Base-by-base conservation (phyloP, 2,113 vertebrate genomes). In the Peromyscus maniculatus region DNA sequence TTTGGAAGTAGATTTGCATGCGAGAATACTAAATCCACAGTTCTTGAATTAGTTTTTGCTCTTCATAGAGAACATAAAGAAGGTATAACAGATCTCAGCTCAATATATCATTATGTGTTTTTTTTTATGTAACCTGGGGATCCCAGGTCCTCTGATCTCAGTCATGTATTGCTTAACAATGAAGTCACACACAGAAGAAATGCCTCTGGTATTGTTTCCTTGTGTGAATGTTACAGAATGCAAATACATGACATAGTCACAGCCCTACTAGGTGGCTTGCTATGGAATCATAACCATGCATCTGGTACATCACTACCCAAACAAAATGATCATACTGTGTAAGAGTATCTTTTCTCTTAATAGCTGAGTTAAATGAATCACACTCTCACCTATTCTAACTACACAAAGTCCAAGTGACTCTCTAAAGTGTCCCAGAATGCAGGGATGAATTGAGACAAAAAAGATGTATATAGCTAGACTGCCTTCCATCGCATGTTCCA, bases 21-120 rank as follows among this genome's bases (percentile, higher is more conserved):
- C 16, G 64, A 72, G 43, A 89, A 89, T 83, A 66, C 17, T 78
- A 71, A 93, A 88, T 46, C 12, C 26, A 49, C 64, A 46, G 57
- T 22, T 62, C 13, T 77, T 87, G 52, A 66, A 17, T 28, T 91
- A 66, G 31, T 12, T 10, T 55, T 91, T 95, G 84, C 49, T 93
- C 31, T 92, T 97, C n/a, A 57, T 55, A 74, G 55, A 91, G 8
- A 83, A 52, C 22, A 46, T 49, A 79, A 77, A 52, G 26, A 49
- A 78, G 36, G 66, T 59, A 15, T 71, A 86, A 15, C 28, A 79
- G 6, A 28, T 84, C 12, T 16, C n/a, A 64, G 74, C 49, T 84
- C 11, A 62, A 52, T 36, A 69, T 6, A 79, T 5, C 24, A 31
- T 4, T 88, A 31, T 71, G 8, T 64, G 69, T 26, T 80, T 17